Evolutionary conservation across 2,888 invertebrate species (phyloP).

Genomic region (Stenchaetothrips biformis): DNA sequence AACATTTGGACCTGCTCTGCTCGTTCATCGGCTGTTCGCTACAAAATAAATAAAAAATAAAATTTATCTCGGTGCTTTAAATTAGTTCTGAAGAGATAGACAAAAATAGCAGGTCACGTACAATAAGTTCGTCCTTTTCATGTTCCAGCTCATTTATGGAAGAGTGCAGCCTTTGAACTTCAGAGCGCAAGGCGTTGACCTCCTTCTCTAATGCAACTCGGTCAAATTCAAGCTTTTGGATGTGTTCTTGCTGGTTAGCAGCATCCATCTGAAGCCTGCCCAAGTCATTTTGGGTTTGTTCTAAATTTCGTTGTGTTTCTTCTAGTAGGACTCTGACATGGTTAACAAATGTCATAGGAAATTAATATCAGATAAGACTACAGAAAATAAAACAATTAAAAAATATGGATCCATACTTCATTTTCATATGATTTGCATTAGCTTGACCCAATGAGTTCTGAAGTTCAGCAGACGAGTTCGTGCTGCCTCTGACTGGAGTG

Average conservation of each 20-base stretch:
- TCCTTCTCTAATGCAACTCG: constrained; percentile 58
- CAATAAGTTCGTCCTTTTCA: constrained; percentile 63
- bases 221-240: constrained; percentile 55
- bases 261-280: constrained; percentile 59
- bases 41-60: no score
- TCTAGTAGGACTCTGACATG: constrained; percentile 61
- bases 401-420: neutral
- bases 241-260: constrained; percentile 55
- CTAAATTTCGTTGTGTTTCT: constrained; percentile 67
- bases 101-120: constrained; percentile 41
- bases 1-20: constrained; percentile 13
- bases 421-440: constrained; percentile 11
- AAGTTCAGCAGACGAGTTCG: neutral
- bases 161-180: constrained; percentile 58
- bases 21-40: constrained; percentile 7
- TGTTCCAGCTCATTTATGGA: constrained; percentile 61
- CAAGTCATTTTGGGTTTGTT: constrained; percentile 64
- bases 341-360: neutral
- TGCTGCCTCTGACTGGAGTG: constrained; percentile 1
- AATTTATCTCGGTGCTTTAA: no score
- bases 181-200: constrained; percentile 56
- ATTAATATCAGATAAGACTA: neutral
- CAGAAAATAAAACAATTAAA: neutral
- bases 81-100: no score
- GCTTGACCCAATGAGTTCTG: neutral